A percentile compares a stretch with the other conserved stretches of the same genome.
Conservation (phyloP, 1,140 invertebrate species). For the Sitodiplosis mosellana region DNA sequence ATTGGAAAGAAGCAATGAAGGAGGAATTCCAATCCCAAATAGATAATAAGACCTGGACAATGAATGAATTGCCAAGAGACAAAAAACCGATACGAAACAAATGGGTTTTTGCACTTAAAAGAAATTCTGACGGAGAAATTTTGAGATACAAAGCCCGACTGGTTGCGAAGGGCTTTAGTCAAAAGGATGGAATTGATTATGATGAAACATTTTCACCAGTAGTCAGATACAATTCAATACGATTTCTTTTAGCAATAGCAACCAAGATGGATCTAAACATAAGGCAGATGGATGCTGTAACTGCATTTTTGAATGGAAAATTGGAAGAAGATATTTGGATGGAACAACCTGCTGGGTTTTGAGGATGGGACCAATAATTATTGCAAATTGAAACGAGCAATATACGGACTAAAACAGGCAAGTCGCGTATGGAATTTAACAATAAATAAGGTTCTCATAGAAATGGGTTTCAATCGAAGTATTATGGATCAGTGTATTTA, state of each 20-base stretch:
- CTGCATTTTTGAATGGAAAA: conserved; percentile 21
- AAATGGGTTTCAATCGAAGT: conserved; percentile 4
- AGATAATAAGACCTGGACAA: conserved; percentile 18
- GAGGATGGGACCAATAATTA: conserved; percentile 5
- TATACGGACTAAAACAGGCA: conserved; percentile 28
- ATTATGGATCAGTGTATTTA: conserved; percentile 9
- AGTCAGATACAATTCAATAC: conserved; percentile 11
- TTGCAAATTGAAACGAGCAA: conserved; percentile 16
- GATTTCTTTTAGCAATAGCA: conserved; percentile 13
- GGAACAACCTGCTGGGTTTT: conserved; percentile 18
- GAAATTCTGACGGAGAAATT: conserved; percentile 10
- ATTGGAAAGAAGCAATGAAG: conserved; percentile 13
- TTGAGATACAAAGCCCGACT: conserved; percentile 22
- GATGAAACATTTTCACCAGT: conserved; percentile 18
- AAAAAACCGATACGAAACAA: conserved; percentile 11
- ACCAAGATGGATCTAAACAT: conserved; percentile 11
- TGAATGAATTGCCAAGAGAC: conserved; percentile 8
- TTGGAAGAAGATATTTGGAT: conserved; percentile 23
- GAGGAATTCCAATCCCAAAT: conserved; percentile 13
- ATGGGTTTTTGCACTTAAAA: conserved; percentile 25
- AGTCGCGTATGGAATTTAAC: conserved; percentile 21
- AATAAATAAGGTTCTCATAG: conserved; percentile 5
- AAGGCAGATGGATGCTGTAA: conserved; percentile 17
- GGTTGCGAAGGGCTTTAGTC: conserved; percentile 21
- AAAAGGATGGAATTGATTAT: conserved; percentile 19